Base-by-base conservation (phyloP, 1,140 invertebrate species). In the Zaprionus vittiger region DNA sequence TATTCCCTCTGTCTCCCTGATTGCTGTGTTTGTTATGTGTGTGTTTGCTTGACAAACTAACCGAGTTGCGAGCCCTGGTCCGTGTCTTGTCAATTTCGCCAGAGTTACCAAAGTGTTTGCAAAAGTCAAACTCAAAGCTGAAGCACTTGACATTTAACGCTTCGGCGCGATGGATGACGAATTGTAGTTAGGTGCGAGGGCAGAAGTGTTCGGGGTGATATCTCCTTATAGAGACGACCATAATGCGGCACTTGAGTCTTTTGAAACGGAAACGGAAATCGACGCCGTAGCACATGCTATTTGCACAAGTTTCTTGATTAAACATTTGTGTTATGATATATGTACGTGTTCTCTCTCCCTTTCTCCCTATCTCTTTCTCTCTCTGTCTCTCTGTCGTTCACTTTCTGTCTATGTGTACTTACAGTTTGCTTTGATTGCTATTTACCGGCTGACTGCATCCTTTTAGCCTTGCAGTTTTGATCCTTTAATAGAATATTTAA, bases 401-500 rank as follows among this genome's bases (percentile, higher is more conserved):
- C 15, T 55, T 11, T 63, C 5, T 34, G 26, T 34, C 4, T 54
- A 15, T 17, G 57, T 74, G 66, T 74, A 63, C 66, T 74, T 70
- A 74, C 73, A 76, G 57, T 63, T 74, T 73, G 72, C 80, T 87
- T 90, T 89, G 85, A 85, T 89, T 90, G 82, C 79, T 90, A 79
- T 89, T 89, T 90, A 90, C 85, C 66, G 76, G 61, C 74, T 84
- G 84, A 83, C 76, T 80, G 78, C 79, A 81, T 84, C 70, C 83
- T 81, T 89, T 90, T 90, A 81, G 71, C 78, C 77, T 73, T 85
- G 85, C 85, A 89, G 85, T 90, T 90, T 89, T 85, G 86, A 90
- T 90, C 86, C 85, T 82, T 85, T 90, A 90, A 90, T 90, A 90
- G 86, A 90, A 90, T 90, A 90, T 90, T 90, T 90, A 90, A 90